These are phyloP conservation scores for Pyralis farinalis DNA, from an alignment of 2,888 invertebrate genomes.

Conservation along the genomic window DNA sequence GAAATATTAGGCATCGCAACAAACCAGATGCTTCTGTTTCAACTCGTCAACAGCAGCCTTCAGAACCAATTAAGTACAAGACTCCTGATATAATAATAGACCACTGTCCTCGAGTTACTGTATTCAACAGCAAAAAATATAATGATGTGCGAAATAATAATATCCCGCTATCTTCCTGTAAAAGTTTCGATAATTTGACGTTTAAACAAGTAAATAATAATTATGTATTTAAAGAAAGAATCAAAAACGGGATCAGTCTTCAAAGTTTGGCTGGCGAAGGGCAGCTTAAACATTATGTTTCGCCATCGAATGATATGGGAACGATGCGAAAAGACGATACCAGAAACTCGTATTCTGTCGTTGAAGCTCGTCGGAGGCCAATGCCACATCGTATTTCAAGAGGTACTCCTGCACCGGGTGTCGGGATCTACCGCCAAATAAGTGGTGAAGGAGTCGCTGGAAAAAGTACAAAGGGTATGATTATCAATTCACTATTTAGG, in stretches of 20 bases:
- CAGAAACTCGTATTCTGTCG: slow-evolving; percentile 63
- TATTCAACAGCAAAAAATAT: slow-evolving; percentile 59
- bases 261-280: slow-evolving; percentile 65
- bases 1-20: slow-evolving; percentile 61
- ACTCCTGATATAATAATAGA: slow-evolving; percentile 60
- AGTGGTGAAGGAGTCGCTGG: slow-evolving; percentile 44
- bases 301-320: slow-evolving; percentile 45
- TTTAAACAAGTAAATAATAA: slow-evolving; percentile 42
- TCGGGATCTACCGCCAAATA: slow-evolving; percentile 67
- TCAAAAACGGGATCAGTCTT: slow-evolving; percentile 59
- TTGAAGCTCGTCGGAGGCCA: slow-evolving; percentile 51
- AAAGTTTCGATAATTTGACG: slow-evolving; percentile 74
- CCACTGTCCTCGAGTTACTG: slow-evolving; percentile 60
- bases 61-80: slow-evolving; percentile 38
- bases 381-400: slow-evolving; percentile 46
- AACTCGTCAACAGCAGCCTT: slow-evolving; percentile 19
- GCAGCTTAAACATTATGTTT: slow-evolving; percentile 54
- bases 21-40: slow-evolving; percentile 39
- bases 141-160: slow-evolving; percentile 67
- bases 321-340: slow-evolving; percentile 41
- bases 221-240: slow-evolving; percentile 36
- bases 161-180: slow-evolving; percentile 57
- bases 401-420: slow-evolving; percentile 53
- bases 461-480: slow-evolving; percentile 44
- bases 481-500: no score